Base-by-base conservation (phyloP, 2,888 invertebrate species). In the Cyclophora punctaria region DNA sequence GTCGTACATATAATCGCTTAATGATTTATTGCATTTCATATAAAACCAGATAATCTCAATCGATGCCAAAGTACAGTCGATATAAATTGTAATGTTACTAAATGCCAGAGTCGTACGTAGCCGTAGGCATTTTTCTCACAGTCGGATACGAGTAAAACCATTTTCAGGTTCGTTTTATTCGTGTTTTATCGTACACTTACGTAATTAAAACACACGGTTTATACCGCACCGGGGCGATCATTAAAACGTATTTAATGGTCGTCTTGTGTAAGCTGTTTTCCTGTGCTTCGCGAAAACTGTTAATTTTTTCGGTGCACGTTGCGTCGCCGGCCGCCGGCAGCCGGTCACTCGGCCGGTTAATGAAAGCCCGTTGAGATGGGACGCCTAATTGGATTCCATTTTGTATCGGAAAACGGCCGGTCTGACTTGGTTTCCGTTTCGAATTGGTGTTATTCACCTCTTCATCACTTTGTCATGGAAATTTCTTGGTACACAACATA, bases 331-430 rank as follows among this genome's bases (percentile, higher is more conserved):
- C 72, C 71, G 66, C 71, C 67, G 66, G 66, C 69, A 73, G 73
- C 72, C 69, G 72, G 67, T 73, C 70, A 74, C 75, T 75, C 71
- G 75, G 69, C 60, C 71, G 64, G 68, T 72, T 78, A 80, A 79
- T 81, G 76, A 79, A 80, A 78, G 73, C 72, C 50, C 67, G 67
- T 62, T 69, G 75, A 76, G 78, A 77, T 80, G 77, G 71, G 73
- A 73, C 71, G 69, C 75, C 74, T 83, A 84, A 84, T 84, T 84
- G 85, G 83, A 82, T 80, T 78, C 76, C 72, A 77, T 78, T 81
- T 78, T 75, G 82, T 79, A 77, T 79, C 75, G 77, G 75, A 74
- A 77, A 72, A 71, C 71, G 69, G 55, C 67, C 63, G 62, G 64
- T 60, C 62, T 66, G 67, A 67, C 62, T 69, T 63, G 68, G 73